Percentiles rank a stretch among this genome's conserved stretches.
Evolutionary conservation across 2,113 vertebrate species (phyloP).

Genomic region (Aegithalos caudatus): DNA sequence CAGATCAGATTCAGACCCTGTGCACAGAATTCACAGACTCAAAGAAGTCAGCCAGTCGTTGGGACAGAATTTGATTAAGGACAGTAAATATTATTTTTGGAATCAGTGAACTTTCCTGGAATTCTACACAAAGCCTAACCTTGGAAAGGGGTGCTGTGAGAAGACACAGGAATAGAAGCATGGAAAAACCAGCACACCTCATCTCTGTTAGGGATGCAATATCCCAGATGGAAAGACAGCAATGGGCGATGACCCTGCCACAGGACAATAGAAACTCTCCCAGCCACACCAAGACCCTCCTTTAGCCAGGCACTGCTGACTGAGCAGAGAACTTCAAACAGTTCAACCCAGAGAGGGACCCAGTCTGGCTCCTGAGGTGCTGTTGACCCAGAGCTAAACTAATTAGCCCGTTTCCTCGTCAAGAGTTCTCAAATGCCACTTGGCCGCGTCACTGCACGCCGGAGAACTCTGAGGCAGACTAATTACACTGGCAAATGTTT

Average conservation of each 20-base stretch:
- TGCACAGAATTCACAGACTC: background rate
- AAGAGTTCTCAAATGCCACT: conserved; percentile 24
- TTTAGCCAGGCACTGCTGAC: background rate
- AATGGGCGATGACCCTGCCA: background rate
- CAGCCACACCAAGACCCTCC: background rate
- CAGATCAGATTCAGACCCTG: background rate
- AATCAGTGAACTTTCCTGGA: background rate
- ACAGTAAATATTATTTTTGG: background rate
- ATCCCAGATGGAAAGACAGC: background rate
- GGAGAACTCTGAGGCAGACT: background rate
- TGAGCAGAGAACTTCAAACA: background rate
- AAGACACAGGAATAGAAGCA: background rate
- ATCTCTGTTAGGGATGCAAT: fast-evolving
- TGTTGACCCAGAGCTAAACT: conserved; percentile 36
- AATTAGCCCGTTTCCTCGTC: background rate
- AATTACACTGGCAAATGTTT: background rate
- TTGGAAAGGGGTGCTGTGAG: background rate
- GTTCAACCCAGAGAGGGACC: background rate
- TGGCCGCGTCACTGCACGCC: background rate
- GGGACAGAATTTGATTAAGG: background rate
- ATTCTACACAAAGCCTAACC: background rate
- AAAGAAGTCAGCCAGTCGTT: background rate
- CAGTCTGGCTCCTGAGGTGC: background rate
- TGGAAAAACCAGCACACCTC: fast-evolving
- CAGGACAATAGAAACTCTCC: background rate